Evolutionary conservation across 1,140 invertebrate species (phyloP).

Genomic region (Frieseomelitta varia): DNA sequence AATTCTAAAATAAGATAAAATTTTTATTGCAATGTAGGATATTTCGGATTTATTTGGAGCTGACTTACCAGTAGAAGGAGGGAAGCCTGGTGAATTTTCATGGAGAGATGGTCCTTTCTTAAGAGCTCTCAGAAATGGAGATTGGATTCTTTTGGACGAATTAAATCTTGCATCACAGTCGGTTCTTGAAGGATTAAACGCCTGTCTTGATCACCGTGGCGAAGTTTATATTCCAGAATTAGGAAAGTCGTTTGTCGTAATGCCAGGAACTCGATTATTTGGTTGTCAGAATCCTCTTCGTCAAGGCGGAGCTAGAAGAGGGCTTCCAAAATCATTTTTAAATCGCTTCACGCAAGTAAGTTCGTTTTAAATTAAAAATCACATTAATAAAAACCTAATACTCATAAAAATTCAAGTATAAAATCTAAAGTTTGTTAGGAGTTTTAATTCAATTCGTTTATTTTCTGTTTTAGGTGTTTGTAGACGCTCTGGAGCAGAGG

Average conservation of each 20-base stretch:
- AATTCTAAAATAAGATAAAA: neutral
- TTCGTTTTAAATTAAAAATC: neutral
- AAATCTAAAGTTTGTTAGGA: neutral
- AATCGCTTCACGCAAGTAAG: conserved; percentile 97
- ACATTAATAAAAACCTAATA: neutral
- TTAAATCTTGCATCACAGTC: conserved; percentile 99
- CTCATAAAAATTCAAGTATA: neutral
- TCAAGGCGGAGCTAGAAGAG: conserved; percentile 97
- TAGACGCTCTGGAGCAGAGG: conserved; percentile 89
- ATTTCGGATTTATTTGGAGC: conserved; percentile 98
- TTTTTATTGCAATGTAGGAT: conserved; percentile 84
- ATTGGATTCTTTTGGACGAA: conserved; percentile 99
- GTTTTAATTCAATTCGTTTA: neutral
- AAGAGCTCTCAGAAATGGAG: conserved; percentile 93
- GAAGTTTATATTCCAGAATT: conserved; percentile 98
- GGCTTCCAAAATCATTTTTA: conserved; percentile 97
- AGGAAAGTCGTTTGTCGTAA: conserved; percentile 91
- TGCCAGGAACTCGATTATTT: conserved; percentile 92
- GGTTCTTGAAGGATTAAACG: conserved; percentile 98
- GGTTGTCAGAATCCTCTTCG: conserved; percentile 99
- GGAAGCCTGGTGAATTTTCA: conserved; percentile 91
- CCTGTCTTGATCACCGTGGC: conserved; percentile 98
- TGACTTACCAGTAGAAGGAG: conserved; percentile 97
- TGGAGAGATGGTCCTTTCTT: conserved; percentile 98
- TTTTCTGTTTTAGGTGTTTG: conserved; percentile 85